phyloP scores from a whole-genome alignment of 2,888 invertebrate species.

The Dinocampus coccinellae region DNA sequence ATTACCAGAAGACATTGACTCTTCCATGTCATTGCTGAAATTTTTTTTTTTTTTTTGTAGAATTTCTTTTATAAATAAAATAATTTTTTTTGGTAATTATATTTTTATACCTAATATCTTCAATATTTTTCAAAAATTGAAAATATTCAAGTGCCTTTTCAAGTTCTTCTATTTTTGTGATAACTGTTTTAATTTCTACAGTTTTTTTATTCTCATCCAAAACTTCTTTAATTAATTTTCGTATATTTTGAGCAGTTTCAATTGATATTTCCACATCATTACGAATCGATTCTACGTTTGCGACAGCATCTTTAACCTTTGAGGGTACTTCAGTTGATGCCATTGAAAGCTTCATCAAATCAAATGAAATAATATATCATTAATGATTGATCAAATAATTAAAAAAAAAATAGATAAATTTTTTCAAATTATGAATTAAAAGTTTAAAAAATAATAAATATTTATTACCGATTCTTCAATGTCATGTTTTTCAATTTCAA shows the following conservation, averaged over 20 bases:
- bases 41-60: conserved; percentile 31
- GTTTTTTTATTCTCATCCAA: conserved; percentile 67
- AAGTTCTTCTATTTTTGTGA: conserved; percentile 72
- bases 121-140: conserved; percentile 78
- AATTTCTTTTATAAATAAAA: too few relatives aligned
- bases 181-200: conserved; percentile 72
- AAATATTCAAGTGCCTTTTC: conserved; percentile 77
- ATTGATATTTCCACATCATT: conserved; percentile 70
- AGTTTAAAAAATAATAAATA: conserved; percentile 21
- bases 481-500: conserved; percentile 66
- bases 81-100: neutral
- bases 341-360: conserved; percentile 73
- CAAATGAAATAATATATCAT: conserved; percentile 22
- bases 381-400: neutral
- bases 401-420: conserved; percentile 12
- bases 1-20: conserved; percentile 73
- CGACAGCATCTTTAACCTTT: conserved; percentile 75
- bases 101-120: conserved; percentile 76
- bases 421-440: conserved; percentile 1
- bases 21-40: conserved; percentile 74
- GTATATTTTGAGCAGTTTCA: conserved; percentile 62
- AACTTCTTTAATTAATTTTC: conserved; percentile 67
- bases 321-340: conserved; percentile 76
- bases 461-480: conserved; percentile 69
- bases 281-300: conserved; percentile 73